Conservation (phyloP, 2,888 invertebrate genomes). For the Melikaiella ostensackeni region DNA sequence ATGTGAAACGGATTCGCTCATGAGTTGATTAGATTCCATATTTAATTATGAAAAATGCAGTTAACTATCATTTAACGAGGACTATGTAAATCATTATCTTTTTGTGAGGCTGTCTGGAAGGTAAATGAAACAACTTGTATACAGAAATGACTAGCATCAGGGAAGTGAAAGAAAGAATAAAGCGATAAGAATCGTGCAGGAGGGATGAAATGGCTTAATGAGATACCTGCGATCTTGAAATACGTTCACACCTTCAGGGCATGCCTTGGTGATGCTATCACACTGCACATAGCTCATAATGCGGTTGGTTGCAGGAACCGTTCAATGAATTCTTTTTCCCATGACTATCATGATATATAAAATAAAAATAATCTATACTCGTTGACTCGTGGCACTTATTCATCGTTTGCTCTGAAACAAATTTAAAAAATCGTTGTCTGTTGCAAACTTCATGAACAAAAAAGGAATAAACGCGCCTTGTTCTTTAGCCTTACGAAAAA, state of each 20-base stretch:
- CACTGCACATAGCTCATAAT: slow-evolving; percentile 43
- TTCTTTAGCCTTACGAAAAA: too few relatives aligned
- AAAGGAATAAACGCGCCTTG: too few relatives aligned
- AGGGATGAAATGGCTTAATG: slow-evolving; percentile 45
- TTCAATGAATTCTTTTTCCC: slow-evolving; percentile 28
- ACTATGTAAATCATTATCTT: background rate
- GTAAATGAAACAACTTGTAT: slow-evolving; percentile 38
- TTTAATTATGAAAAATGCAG: background rate
- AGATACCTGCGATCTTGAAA: slow-evolving; percentile 40
- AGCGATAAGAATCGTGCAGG: slow-evolving; percentile 39
- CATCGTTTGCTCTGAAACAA: background rate
- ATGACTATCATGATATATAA: background rate
- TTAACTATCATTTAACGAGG: slow-evolving; percentile 4
- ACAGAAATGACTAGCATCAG: slow-evolving; percentile 31
- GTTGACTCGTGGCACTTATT: background rate
- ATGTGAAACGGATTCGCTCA: too few relatives aligned
- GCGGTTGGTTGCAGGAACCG: slow-evolving; percentile 37
- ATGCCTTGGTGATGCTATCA: slow-evolving; percentile 35
- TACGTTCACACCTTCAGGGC: slow-evolving; percentile 43
- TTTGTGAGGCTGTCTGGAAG: slow-evolving; percentile 21
- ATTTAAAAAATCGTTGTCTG: background rate
- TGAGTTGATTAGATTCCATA: background rate
- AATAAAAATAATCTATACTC: background rate
- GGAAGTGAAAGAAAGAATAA: slow-evolving; percentile 36
- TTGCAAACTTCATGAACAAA: too few relatives aligned